Evolutionary conservation across 2,797 vertebrate species (phyloP).

Genomic region (Hafferia zeledoni): DNA sequence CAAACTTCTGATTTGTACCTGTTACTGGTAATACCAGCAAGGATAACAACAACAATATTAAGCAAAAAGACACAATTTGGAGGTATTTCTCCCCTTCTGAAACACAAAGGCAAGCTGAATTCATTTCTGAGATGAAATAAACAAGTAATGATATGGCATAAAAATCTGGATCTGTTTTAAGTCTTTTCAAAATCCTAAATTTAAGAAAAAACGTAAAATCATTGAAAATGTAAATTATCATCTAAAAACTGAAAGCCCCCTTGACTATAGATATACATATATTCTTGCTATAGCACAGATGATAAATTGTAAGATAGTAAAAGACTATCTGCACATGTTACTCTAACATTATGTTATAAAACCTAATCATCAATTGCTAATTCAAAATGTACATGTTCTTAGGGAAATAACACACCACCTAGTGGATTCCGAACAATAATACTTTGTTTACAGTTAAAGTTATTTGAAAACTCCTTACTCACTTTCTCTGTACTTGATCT

Average conservation of each 20-base stretch:
- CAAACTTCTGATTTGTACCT: not conserved
- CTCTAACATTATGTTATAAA: not conserved
- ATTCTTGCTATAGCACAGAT: not conserved
- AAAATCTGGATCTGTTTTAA: not conserved
- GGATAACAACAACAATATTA: not conserved
- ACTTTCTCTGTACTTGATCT: slow-evolving; percentile 94
- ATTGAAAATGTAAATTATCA: not conserved
- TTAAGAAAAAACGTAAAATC: not conserved
- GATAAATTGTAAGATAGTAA: not conserved
- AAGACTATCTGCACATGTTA: not conserved
- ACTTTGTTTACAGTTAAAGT: not conserved
- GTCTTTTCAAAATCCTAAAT: not conserved
- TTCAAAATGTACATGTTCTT: not conserved
- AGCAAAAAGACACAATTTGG: not conserved
- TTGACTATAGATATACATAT: not conserved
- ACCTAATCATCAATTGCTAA: not conserved
- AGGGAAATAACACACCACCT: not conserved
- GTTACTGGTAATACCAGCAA: not conserved
- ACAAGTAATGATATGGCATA: rapidly evolving
- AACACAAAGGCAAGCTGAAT: not conserved
- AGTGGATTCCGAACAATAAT: not conserved
- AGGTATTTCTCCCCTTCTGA: not conserved
- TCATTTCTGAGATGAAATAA: not conserved
- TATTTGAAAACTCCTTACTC: slow-evolving; percentile 64
- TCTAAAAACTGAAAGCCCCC: not conserved